These are phyloP conservation scores for Lates japonicus DNA, from an alignment of 2,797 vertebrate species.

Conservation along the genomic window DNA sequence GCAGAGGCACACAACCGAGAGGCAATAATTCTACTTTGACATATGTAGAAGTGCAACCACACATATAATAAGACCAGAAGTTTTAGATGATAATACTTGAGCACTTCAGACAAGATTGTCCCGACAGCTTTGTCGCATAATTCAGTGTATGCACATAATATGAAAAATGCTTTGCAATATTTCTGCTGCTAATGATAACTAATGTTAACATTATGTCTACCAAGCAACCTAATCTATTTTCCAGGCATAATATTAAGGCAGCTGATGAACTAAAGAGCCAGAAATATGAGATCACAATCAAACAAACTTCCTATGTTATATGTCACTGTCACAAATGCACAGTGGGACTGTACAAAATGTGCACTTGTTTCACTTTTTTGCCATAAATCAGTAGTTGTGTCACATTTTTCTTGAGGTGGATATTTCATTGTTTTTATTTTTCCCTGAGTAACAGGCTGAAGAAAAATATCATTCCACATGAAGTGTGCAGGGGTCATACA, in stretches of 20 bases:
- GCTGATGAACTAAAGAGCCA: constrained; percentile 33
- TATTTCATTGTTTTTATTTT: constrained; percentile 10
- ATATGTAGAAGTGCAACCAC: neutral
- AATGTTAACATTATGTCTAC: constrained; percentile 23
- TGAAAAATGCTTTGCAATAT: constrained; percentile 4
- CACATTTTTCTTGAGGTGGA: constrained; percentile 18
- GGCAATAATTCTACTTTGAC: too few relatives aligned
- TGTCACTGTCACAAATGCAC: constrained; percentile 46
- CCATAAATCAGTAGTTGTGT: constrained; percentile 16
- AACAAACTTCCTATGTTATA: constrained; percentile 38
- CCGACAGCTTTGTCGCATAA: neutral
- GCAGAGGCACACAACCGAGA: too few relatives aligned
- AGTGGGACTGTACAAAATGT: constrained; percentile 19
- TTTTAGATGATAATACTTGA: neutral
- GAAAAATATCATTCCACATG: constrained; percentile 4
- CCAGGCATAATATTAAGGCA: constrained; percentile 18
- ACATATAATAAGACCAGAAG: neutral
- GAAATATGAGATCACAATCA: constrained; percentile 42
- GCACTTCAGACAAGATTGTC: neutral
- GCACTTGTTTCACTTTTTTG: constrained; percentile 12
- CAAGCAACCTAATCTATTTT: constrained; percentile 28
- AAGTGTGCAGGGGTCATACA: neutral
- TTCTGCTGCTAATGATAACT: constrained; percentile 23
- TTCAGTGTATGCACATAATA: neutral
- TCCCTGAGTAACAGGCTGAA: neutral